Base-by-base conservation (phyloP, 2,888 invertebrate genomes). In the Plusia festucae region DNA sequence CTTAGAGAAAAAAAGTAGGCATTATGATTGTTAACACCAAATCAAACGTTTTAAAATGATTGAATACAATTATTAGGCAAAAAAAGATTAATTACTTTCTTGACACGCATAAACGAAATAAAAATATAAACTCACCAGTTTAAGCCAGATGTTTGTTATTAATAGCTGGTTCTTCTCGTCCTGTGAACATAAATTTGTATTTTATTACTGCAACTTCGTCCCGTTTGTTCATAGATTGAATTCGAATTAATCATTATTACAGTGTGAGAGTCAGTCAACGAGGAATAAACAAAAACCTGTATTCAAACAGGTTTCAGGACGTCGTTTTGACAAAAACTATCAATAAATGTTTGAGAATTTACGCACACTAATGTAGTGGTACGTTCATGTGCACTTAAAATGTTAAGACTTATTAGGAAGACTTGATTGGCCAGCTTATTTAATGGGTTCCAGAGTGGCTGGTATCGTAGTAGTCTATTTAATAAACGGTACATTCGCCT, bases 121-220 rank as follows among this genome's bases (percentile, higher is more conserved):
- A 70, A 66, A 76, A 69, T 20, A 8, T 56, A 76, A 84, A 97
- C 98, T 98, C 96, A 98, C 98, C 96, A 98, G 96, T 96, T 98
- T 98, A 88, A 99, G 96, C 99, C 99, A 99, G 95, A 99, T 98
- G 96, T 99, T 99, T 89, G 99, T 98, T 93, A 98, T 98, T 92
- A 99, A 97, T 95, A 99, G 97, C 96, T 99, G 99, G 96, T 99
- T 99, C 96, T 99, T 99, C 96, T 99, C 99, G 95, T 99, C 98
- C 98, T 99, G 96, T 81, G 96, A 97, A 88, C 82, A 75, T 80
- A 68, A 73, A 79, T 73, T 73, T 70, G 65, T 74, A 56, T 78
- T 71, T 75, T 72, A 75, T 68, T 66, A 63, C 67, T 53, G 24
- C 46, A 61, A 58, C 53, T 61, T 52, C 60, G 62, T 70, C 67